Percentiles rank a stretch among this genome's conserved stretches.
Conservation (phyloP, 1,140 invertebrate genomes). For the Cylas formicarius region DNA sequence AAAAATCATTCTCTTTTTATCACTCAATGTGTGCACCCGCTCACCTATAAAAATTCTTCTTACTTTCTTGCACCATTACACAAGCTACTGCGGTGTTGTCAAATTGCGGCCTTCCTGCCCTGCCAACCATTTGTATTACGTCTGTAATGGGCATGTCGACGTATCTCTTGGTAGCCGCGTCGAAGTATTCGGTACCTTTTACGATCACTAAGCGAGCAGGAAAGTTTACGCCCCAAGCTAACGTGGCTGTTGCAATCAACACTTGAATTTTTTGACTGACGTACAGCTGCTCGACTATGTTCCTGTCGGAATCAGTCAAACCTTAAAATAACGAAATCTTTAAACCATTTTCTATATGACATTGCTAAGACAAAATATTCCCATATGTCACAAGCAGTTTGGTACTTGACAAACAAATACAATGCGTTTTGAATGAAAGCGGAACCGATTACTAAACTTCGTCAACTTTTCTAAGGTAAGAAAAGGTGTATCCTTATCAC, state of each 20-base stretch:
- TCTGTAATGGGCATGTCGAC: constrained; percentile 99
- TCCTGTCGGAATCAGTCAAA: constrained; percentile 84
- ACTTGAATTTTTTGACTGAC: constrained; percentile 97
- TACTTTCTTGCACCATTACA: constrained; percentile 94
- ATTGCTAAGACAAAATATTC: too few species aligned
- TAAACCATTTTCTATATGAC: too few species aligned
- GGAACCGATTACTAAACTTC: too few species aligned
- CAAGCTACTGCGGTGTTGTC: constrained; percentile 94
- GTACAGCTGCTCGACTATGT: constrained; percentile 90
- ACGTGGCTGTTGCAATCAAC: constrained; percentile 92
- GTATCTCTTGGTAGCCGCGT: constrained; percentile 93
- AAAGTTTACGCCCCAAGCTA: constrained; percentile 99
- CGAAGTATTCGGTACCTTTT: constrained; percentile 85
- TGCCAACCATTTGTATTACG: constrained; percentile 98
- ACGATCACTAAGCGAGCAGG: constrained; percentile 86
- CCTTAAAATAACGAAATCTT: constrained; percentile 35
- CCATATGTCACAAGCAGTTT: too few species aligned
- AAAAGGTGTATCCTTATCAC: too few species aligned
- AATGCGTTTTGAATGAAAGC: too few species aligned
- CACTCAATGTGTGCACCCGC: too few species aligned
- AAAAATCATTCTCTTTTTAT: constrained; percentile 1
- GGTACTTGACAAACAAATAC: too few species aligned
- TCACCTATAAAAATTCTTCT: constrained; percentile 98
- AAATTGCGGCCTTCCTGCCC: constrained; percentile 91
- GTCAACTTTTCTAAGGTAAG: too few species aligned